phyloP scores from a whole-genome alignment of 2,113 vertebrate genomes.

The Poeciliopsis retropinna region DNA sequence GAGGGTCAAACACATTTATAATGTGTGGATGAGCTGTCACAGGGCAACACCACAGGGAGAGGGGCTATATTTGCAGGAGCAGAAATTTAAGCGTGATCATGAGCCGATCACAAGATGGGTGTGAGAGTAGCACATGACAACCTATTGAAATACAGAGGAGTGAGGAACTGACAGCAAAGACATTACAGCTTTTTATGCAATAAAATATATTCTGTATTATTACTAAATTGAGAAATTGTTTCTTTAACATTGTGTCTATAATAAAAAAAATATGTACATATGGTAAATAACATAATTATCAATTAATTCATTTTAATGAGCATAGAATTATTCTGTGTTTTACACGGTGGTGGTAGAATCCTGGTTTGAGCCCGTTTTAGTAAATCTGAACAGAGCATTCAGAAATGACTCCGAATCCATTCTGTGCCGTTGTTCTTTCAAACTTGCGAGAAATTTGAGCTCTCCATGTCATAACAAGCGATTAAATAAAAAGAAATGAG shows the following conservation, averaged over 20 bases:
- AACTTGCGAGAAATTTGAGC: too few relatives aligned
- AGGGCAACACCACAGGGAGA: conserved; percentile 29
- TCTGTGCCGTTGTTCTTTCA: too few relatives aligned
- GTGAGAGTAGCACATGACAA: conserved; percentile 20
- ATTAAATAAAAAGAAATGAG: neutral
- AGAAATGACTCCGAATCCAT: too few relatives aligned
- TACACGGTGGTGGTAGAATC: neutral
- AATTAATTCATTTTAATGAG: too few relatives aligned
- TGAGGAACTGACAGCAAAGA: neutral
- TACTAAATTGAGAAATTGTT: neutral
- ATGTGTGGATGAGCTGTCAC: conserved; percentile 53
- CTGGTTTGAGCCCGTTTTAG: neutral
- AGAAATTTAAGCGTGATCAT: conserved; percentile 42
- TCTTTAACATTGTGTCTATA: too few relatives aligned
- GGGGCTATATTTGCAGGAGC: conserved; percentile 40
- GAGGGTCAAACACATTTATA: conserved; percentile 56
- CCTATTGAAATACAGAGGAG: neutral
- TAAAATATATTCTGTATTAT: neutral
- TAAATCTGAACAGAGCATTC: neutral
- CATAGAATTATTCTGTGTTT: neutral
- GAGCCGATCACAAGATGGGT: conserved; percentile 35
- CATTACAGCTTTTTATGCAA: neutral
- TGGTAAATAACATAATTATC: too few relatives aligned
- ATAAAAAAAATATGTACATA: too few relatives aligned
- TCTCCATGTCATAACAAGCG: neutral